These are phyloP conservation scores for Blastomussa wellsi DNA, from an alignment of 92 coral and sea anemone genomes.

Conservation along the genomic window DNA sequence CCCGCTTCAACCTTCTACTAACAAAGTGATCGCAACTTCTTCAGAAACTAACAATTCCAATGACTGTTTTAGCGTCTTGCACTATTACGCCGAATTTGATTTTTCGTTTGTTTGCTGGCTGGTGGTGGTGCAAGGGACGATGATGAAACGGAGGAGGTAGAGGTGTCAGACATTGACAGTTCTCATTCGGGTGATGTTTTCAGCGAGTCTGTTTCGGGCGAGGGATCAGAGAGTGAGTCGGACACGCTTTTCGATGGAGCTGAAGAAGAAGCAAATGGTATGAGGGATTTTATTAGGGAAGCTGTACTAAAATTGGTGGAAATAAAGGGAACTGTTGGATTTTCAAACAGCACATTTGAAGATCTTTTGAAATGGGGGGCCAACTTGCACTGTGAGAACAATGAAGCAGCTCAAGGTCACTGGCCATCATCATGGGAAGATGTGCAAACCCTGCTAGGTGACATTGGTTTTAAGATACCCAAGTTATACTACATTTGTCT, in stretches of 20 bases:
- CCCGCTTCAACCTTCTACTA: slow-evolving; percentile 33
- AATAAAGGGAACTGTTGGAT: slow-evolving; percentile 56
- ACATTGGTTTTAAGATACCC: slow-evolving; percentile 37
- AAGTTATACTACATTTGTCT: slow-evolving; percentile 50
- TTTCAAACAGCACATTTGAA: slow-evolving; percentile 54
- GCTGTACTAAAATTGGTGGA: slow-evolving; percentile 60
- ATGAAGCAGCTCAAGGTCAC: slow-evolving; percentile 19
- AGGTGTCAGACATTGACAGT: slow-evolving; percentile 16
- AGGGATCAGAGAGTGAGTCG: slow-evolving; percentile 38
- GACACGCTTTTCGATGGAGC: not conserved
- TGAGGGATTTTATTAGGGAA: slow-evolving; percentile 41
- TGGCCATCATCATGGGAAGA: slow-evolving; percentile 58
- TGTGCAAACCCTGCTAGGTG: slow-evolving; percentile 29
- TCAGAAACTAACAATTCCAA: slow-evolving; percentile 2
- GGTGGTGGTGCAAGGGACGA: slow-evolving; percentile 28
- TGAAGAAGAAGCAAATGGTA: slow-evolving; percentile 23
- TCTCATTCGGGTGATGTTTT: slow-evolving; percentile 11
- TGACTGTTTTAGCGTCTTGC: slow-evolving; percentile 40
- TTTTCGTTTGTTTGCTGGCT: slow-evolving; percentile 15
- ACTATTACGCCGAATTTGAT: slow-evolving; percentile 26
- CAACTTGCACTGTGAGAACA: slow-evolving; percentile 32
- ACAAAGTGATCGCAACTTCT: too few relatives aligned
- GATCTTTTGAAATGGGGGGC: slow-evolving; percentile 58
- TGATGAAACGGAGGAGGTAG: slow-evolving; percentile 28
- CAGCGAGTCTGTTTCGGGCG: slow-evolving; percentile 4